Evolutionary conservation across 1,140 invertebrate genomes (phyloP), one percentile per base, ranked within the genome.

Genomic region (Brachionus calyciflorus): DNA sequence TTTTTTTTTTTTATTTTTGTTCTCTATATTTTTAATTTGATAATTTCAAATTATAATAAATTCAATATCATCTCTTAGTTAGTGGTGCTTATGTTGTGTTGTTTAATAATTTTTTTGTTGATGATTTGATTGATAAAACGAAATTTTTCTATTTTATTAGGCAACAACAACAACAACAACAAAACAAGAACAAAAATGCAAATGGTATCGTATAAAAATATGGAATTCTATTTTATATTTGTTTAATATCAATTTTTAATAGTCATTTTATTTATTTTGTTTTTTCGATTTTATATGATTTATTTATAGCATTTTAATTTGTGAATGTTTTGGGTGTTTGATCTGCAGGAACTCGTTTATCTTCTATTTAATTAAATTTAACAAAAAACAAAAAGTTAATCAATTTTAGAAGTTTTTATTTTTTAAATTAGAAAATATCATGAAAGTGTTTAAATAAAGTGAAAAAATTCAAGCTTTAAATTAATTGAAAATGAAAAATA

Each of bases 341-440:
- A n/a, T n/a, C n/a, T n/a, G 24, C 55, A 60, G 55, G 55, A 60
- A 60, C n/a, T 60, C 53, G 55, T 60, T 60, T 60, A 37, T 60
- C 55, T 60, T 33, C 6, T n/a, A 5, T 37, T 37, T 60, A 60
- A 60, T 60, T 60, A 60, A 57, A 57, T 57, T 30, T 57, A 28
- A 9, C 9, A 57, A 24, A 12, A 24, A 53, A 24, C 12, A 21
- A 53, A 24, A 26, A 26, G 26, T 24, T 24, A 7, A 53, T 21
- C 33, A 37, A 5, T 3, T 5, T 5, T 5, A 37, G 9, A 37
- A 37, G 9, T 5, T 37, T 37, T 37, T 37, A 5, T 37, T 37
- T 37, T 37, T 37, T 37, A 5, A 5, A 5, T 37, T 37, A 5
- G 33, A n/a, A n/a, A n/a, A n/a, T n/a, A n/a, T n/a, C n/a, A n/a